phyloP scores from a whole-genome alignment of 1,140 invertebrate species.

The Oncopeltus fasciatus region DNA sequence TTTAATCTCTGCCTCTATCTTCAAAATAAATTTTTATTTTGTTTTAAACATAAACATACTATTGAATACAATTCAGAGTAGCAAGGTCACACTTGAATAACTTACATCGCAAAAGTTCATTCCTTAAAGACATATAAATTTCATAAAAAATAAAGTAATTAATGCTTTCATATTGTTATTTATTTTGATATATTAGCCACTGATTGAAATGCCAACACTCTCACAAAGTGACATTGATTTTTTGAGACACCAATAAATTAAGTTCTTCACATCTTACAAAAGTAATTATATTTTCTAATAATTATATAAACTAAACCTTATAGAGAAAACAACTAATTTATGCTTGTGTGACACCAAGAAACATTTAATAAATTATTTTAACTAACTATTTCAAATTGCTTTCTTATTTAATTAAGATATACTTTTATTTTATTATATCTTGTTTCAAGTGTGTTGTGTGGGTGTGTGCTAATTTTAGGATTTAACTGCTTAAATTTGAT shows the following conservation, averaged over 20 bases:
- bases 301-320: background rate
- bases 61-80: too few relatives aligned
- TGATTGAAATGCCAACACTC: constrained; percentile 1
- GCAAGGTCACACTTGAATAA: too few relatives aligned
- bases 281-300: background rate
- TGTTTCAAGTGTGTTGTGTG: constrained; percentile 13
- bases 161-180: background rate
- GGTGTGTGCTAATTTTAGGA: background rate
- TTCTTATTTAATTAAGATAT: background rate
- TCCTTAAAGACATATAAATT: too few relatives aligned
- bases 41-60: too few relatives aligned
- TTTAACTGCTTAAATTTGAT: background rate
- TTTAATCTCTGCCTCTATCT: too few relatives aligned
- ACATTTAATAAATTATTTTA: constrained; percentile 28
- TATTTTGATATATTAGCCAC: background rate
- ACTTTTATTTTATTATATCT: background rate
- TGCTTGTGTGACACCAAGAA: constrained; percentile 29
- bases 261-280: constrained; percentile 8
- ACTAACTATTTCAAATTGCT: background rate
- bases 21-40: too few relatives aligned
- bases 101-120: too few relatives aligned
- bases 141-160: too few relatives aligned
- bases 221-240: background rate
- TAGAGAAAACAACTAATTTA: background rate
- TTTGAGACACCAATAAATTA: background rate